These are phyloP conservation scores for Sebastes hubbsi DNA, from an alignment of 2,797 vertebrate species.

Conservation along the genomic window DNA sequence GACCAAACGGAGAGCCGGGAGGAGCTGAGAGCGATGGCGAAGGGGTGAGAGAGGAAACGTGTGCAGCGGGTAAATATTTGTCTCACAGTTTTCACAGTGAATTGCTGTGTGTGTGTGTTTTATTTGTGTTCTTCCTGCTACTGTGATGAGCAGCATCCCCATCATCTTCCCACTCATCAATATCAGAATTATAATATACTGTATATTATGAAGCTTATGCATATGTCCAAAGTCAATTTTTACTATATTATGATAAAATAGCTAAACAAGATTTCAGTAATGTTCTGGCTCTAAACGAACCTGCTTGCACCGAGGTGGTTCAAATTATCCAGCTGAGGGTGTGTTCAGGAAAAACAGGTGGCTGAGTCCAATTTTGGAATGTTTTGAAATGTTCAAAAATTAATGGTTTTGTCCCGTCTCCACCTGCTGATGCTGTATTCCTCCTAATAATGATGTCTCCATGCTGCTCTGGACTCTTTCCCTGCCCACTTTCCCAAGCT, in stretches of 20 bases:
- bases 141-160: neutral
- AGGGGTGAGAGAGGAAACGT: constrained; percentile 9
- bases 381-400: no score
- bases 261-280: neutral
- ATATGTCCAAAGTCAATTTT: neutral
- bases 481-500: neutral
- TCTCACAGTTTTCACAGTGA: constrained; percentile 28
- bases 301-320: neutral
- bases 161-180: neutral
- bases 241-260: neutral
- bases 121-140: neutral
- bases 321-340: neutral
- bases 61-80: neutral
- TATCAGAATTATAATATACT: neutral
- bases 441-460: neutral
- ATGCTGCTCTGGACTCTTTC: neutral
- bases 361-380: no score
- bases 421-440: neutral
- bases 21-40: constrained; percentile 52
- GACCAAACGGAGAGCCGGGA: constrained; percentile 92
- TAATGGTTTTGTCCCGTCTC: neutral
- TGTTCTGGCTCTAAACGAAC: neutral
- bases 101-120: constrained; percentile 3
- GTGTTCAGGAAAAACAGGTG: no score
- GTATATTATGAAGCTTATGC: neutral